Evolutionary conservation across 2,113 vertebrate species (phyloP).

Genomic region (Panthera leo): DNA sequence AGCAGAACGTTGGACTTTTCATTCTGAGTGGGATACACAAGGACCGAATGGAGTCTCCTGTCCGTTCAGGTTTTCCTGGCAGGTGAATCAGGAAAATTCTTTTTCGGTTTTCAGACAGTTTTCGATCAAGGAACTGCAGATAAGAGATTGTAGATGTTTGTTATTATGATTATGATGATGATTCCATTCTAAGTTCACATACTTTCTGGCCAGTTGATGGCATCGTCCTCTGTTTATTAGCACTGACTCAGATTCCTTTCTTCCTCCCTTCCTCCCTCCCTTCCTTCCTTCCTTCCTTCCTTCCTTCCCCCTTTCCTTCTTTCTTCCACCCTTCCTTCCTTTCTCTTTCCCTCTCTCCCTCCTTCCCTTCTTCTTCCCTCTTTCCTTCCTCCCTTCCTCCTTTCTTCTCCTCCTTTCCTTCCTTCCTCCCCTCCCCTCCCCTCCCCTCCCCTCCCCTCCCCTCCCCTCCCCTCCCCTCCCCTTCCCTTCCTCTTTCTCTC

Average conservation of each 20-base stretch:
- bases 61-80: rapidly evolving
- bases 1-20: not conserved
- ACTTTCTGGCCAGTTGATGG: too few relatives aligned
- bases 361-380: too few relatives aligned
- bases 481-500: too few relatives aligned
- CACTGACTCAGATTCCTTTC: rapidly evolving
- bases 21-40: not conserved
- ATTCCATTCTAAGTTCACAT: not conserved
- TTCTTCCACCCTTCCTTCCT: too few relatives aligned
- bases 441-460: rapidly evolving
- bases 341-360: too few relatives aligned
- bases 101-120: not conserved
- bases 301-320: too few relatives aligned
- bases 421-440: rapidly evolving
- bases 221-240: not conserved
- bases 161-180: not conserved
- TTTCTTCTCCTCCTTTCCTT: too few relatives aligned
- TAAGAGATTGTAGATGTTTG: rapidly evolving
- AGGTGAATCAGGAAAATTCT: not conserved
- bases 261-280: rapidly evolving
- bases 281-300: too few relatives aligned
- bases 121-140: not conserved
- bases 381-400: rapidly evolving
- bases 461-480: rapidly evolving
- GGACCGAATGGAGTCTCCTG: rapidly evolving